These are phyloP conservation scores for Acanthopagrus latus DNA, from an alignment of 2,797 vertebrate genomes.

Conservation along the genomic window DNA sequence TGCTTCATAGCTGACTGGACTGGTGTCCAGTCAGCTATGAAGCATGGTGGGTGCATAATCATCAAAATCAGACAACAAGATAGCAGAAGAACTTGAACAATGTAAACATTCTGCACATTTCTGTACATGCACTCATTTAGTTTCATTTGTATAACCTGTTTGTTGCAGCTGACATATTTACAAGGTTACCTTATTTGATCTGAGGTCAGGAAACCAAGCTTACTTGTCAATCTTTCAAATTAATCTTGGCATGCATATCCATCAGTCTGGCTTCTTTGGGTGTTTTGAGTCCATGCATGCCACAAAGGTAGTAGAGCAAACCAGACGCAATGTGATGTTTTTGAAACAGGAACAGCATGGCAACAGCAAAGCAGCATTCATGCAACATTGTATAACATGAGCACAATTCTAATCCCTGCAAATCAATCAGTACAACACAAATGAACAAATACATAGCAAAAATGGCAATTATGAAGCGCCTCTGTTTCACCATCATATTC, in stretches of 20 bases:
- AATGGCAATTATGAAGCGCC: not conserved
- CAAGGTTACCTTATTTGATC: conserved; percentile 10
- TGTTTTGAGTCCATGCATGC: conserved; percentile 16
- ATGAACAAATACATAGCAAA: conserved; percentile 3
- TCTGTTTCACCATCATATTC: not conserved
- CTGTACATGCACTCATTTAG: not conserved
- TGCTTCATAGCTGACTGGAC: no score
- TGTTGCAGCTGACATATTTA: conserved; percentile 1
- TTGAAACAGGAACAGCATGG: conserved; percentile 22
- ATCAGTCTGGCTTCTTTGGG: conserved; percentile 30
- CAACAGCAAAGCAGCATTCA: conserved; percentile 10
- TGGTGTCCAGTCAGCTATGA: conserved; percentile 3
- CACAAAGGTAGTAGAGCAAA: conserved; percentile 16
- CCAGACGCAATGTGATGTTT: conserved; percentile 2
- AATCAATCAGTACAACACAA: conserved; percentile 17
- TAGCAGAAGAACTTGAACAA: not conserved
- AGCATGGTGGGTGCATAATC: not conserved
- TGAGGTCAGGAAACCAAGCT: conserved; percentile 4
- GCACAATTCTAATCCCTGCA: conserved; percentile 1
- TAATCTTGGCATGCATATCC: conserved; percentile 21
- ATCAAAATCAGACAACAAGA: not conserved
- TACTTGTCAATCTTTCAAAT: conserved; percentile 25
- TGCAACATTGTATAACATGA: not conserved
- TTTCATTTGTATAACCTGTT: not conserved
- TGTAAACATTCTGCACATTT: not conserved